Conservation (phyloP, 2,888 invertebrate genomes). For the Cylindroiulus punctatus region DNA sequence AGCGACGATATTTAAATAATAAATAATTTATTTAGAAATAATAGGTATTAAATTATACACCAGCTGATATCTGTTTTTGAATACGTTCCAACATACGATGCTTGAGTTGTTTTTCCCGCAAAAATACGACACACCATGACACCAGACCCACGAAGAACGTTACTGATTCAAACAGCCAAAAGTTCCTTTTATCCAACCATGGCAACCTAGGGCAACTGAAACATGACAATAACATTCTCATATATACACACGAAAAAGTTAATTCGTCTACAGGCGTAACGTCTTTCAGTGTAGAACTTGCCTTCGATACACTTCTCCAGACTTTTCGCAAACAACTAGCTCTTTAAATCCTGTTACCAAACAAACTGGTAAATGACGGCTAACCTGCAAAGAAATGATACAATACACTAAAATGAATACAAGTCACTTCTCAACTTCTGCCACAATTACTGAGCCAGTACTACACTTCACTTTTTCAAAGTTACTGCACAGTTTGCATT, state of each 20-base stretch:
- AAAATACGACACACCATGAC: conserved; percentile 74
- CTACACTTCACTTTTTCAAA: conserved; percentile 50
- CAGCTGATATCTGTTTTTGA: conserved; percentile 77
- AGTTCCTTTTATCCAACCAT: conserved; percentile 83
- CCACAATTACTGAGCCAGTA: not conserved
- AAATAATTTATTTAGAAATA: conserved; percentile 59
- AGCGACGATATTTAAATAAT: not conserved
- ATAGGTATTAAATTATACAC: conserved; percentile 62
- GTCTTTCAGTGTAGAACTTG: not conserved
- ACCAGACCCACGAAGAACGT: conserved; percentile 75
- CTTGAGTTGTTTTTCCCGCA: conserved; percentile 76
- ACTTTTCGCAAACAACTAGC: conserved; percentile 47
- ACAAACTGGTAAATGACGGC: conserved; percentile 52
- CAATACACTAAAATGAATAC: not conserved
- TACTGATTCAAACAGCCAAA: conserved; percentile 82
- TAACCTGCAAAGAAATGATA: conserved; percentile 40
- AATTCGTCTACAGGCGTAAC: not conserved
- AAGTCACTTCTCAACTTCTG: not conserved
- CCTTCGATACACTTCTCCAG: conserved; percentile 53
- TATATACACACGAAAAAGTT: not conserved
- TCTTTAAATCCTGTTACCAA: conserved; percentile 50
- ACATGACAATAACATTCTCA: not conserved
- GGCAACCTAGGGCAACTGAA: conserved; percentile 84
- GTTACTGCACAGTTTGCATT: conserved; percentile 52
- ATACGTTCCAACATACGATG: conserved; percentile 75